phyloP scores from a whole-genome alignment of 2,113 vertebrate genomes.

The Clarias gariepinus region DNA sequence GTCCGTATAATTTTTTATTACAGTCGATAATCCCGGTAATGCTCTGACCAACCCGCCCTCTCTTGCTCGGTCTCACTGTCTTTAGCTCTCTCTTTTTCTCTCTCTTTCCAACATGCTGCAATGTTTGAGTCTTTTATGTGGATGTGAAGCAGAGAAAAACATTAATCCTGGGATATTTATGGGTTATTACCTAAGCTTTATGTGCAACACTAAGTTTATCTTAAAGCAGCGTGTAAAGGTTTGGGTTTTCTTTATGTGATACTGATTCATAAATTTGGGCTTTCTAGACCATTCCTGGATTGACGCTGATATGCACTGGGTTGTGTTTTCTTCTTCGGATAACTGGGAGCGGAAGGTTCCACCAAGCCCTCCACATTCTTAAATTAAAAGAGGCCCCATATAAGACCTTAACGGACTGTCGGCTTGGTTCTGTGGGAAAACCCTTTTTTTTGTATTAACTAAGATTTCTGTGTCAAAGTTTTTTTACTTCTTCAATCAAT shows the following conservation, averaged over 20 bases:
- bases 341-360: background rate
- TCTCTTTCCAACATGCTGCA: conserved; percentile 56
- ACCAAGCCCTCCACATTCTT: background rate
- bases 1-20: conserved; percentile 2
- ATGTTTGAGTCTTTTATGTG: conserved; percentile 73
- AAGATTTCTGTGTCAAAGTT: background rate
- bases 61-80: background rate
- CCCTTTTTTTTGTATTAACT: no score
- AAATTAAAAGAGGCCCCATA: background rate
- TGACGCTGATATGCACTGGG: background rate
- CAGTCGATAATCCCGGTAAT: conserved; percentile 22
- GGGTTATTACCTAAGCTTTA: conserved; percentile 65
- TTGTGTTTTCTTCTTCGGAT: background rate
- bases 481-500: background rate
- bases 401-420: background rate
- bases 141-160: conserved; percentile 72
- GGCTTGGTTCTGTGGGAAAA: background rate
- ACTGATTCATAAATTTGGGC: background rate
- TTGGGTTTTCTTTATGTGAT: background rate
- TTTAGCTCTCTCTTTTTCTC: conserved; percentile 27
- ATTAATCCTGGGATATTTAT: conserved; percentile 75
- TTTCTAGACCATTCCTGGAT: background rate
- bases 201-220: conserved; percentile 43
- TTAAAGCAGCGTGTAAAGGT: background rate
- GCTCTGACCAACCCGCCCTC: background rate